Evolutionary conservation across 2,888 invertebrate species (phyloP), one percentile per base, ranked within the genome.

Genomic region (Drosophila mercatorum): DNA sequence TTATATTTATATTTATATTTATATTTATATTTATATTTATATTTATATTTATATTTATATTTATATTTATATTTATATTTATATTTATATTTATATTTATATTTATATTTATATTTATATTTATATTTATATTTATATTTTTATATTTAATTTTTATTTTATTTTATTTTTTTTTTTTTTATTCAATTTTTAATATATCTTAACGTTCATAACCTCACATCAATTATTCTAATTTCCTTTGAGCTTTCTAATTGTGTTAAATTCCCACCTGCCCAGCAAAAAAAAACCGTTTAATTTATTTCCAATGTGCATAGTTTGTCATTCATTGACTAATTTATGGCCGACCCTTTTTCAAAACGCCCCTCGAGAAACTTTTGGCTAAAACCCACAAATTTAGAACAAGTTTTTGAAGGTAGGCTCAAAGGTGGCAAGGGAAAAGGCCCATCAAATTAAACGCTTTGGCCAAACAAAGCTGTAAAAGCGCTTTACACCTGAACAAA

Each of bases 401-500:
- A 79, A 68, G 53, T 47, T 76, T 57, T 57, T 10, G 10, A 51
- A 8, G 14, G 41, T 12, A 11, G 51, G 41, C 55, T 31, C 22
- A 12, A 59, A 8, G 40, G 40, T 28, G 12, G 46, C 17, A 5
- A 28, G 26, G 5, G 57, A 14, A 57, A 31, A 34, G 43, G 44
- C 44, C 43, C 58, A 68, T 71, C 78, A 79, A 80, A 70, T 80
- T 70, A 64, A 80, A 78, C 51, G 68, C 49, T 64, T 62, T 66
- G 60, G 47, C 49, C 66, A 46, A 61, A 51, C 40, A 62, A 36
- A 62, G 52, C 65, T 46, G 46, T 41, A 69, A 43, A 52, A 28
- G 61, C 60, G 59, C 40, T 64, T 74, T 68, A 71, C 81, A 81
- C 81, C 80, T 81, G 78, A 71, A 66, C 70, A 68, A 74, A 53